Evolutionary conservation across 1,140 invertebrate genomes (phyloP).

Genomic region (Lethrus apterus): DNA sequence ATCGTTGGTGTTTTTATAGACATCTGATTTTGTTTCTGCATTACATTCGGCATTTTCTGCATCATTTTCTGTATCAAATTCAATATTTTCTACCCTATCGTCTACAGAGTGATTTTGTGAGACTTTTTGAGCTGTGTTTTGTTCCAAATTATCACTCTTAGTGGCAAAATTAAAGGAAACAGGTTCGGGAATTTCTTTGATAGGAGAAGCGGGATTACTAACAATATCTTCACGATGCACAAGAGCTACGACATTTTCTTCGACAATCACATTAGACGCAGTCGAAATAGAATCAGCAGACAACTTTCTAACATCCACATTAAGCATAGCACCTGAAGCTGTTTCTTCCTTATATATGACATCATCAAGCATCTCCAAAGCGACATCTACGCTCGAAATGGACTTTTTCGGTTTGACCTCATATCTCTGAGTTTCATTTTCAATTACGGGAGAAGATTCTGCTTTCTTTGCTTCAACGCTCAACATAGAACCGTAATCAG

Average conservation of each 20-base stretch:
- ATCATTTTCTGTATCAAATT: not conserved
- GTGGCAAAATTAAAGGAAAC: too few relatives aligned
- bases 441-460: not conserved
- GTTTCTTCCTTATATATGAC: conserved; percentile 13
- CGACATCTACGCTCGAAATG: conserved; percentile 3
- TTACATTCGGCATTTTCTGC: not conserved
- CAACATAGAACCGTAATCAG: too few relatives aligned
- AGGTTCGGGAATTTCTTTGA: not conserved
- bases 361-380: conserved; percentile 15
- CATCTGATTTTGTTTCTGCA: not conserved
- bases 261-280: conserved; percentile 11
- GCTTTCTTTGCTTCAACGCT: not conserved
- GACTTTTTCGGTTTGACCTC: not conserved
- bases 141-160: too few relatives aligned
- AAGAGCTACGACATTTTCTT: conserved; percentile 26
- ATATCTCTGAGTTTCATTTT: not conserved
- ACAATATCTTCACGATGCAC: conserved; percentile 26
- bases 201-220: not conserved
- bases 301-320: not conserved
- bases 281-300: conserved; percentile 14
- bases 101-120: not conserved
- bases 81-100: not conserved
- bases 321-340: not conserved
- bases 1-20: not conserved
- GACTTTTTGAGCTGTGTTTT: not conserved